These are phyloP conservation scores for Lynx canadensis DNA, from an alignment of 2,113 vertebrate species.

Conservation along the genomic window DNA sequence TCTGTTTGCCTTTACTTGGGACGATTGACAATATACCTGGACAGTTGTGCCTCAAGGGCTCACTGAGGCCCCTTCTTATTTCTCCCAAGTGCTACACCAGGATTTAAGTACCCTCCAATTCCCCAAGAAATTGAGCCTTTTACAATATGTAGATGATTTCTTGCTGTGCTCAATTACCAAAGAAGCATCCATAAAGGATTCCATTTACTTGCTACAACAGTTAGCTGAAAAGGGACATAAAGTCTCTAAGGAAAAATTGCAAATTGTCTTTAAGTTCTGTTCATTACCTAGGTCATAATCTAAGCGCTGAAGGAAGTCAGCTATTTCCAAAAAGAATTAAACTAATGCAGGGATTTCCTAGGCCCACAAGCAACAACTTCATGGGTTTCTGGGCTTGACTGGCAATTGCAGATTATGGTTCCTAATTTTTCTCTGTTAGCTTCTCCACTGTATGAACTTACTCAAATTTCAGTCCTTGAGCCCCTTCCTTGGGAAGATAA, in stretches of 20 bases:
- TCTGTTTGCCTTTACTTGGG: background rate
- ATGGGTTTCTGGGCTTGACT: background rate
- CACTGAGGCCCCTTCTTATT: background rate
- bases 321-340: background rate
- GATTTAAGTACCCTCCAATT: background rate
- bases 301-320: background rate
- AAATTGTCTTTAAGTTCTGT: background rate
- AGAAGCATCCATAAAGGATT: background rate
- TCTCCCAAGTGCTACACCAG: background rate
- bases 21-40: background rate
- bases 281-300: background rate
- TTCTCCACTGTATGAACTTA: background rate
- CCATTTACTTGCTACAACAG: background rate
- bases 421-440: background rate
- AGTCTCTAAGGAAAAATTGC: background rate
- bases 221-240: background rate
- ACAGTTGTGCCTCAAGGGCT: background rate
- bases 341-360: background rate
- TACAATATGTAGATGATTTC: background rate
- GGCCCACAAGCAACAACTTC: background rate
- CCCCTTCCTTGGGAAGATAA: background rate
- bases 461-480: background rate
- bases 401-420: background rate
- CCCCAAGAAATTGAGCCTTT: background rate
- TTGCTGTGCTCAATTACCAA: background rate